Conservation (phyloP, 2,113 vertebrate genomes). For the Nothocercus nigrocapillus region DNA sequence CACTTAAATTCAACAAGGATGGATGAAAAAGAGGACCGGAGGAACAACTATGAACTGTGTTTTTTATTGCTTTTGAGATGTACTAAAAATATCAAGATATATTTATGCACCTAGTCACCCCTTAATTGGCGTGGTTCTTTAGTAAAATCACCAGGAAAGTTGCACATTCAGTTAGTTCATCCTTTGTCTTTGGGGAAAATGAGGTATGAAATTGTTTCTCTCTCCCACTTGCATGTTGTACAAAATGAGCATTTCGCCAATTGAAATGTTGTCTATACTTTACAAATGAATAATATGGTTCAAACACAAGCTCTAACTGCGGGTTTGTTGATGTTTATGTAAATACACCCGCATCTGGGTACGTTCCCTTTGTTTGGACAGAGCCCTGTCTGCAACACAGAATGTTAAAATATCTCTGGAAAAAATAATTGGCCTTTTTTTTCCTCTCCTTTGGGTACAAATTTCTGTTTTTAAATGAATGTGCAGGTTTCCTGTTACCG, state of each 20-base stretch:
- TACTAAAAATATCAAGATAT: neutral
- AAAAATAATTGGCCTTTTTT: constrained; percentile 63
- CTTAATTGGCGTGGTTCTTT: neutral
- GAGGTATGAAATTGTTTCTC: neutral
- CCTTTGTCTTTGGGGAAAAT: neutral
- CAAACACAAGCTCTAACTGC: neutral
- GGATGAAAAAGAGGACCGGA: neutral
- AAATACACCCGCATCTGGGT: neutral
- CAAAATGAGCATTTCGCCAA: neutral
- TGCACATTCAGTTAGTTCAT: neutral
- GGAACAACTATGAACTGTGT: neutral
- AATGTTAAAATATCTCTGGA: constrained; percentile 27
- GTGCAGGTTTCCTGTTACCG: constrained; percentile 47
- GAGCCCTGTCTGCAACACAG: neutral
- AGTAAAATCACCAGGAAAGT: neutral
- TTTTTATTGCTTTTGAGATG: neutral
- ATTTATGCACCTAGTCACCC: neutral
- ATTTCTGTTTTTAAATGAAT: constrained; percentile 52
- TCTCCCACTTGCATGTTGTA: neutral
- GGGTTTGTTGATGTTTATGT: neutral
- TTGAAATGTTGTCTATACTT: neutral
- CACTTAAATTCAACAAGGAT: neutral
- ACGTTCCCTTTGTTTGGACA: constrained; percentile 3
- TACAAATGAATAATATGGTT: constrained; percentile 33
- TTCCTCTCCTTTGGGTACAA: constrained; percentile 32